Evolutionary conservation across 2,888 invertebrate species (phyloP).

Genomic region (Drosophila acutilabella): DNA sequence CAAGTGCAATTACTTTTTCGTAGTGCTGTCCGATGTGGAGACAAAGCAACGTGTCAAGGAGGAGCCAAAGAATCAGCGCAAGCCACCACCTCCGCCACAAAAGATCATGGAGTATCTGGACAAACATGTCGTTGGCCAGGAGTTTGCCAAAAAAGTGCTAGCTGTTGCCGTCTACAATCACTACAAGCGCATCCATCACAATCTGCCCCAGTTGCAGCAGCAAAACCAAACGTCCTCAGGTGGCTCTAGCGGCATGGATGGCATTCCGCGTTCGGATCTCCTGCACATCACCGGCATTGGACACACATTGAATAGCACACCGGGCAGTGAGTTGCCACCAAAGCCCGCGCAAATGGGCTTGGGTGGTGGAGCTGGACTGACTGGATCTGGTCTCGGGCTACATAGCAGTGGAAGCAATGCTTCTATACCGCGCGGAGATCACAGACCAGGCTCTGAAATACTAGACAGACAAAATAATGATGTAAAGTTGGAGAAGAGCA

Average conservation of each 20-base stretch:
- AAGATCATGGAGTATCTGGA: slow-evolving; percentile 99
- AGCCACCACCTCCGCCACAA: slow-evolving; percentile 97
- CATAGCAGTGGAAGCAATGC: slow-evolving; percentile 24
- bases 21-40: slow-evolving; percentile 96
- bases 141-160: slow-evolving; percentile 98
- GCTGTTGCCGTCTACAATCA: slow-evolving; percentile 99
- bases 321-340: slow-evolving; percentile 82
- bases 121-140: slow-evolving; percentile 98
- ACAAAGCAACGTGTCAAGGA: slow-evolving; percentile 94
- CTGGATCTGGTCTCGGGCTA: slow-evolving; percentile 52
- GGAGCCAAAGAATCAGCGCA: slow-evolving; percentile 88
- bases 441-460: slow-evolving; percentile 89
- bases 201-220: slow-evolving; percentile 87
- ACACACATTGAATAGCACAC: slow-evolving; percentile 87
- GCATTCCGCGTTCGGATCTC: slow-evolving; percentile 87
- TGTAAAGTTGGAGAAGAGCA: slow-evolving; percentile 96
- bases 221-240: slow-evolving; percentile 51
- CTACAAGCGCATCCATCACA: slow-evolving; percentile 98
- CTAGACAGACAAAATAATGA: slow-evolving; percentile 93
- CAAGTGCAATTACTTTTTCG: slow-evolving; percentile 99
- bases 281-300: slow-evolving; percentile 93
- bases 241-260: slow-evolving; percentile 67
- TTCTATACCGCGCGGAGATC: slow-evolving; percentile 63
- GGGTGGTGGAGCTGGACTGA: slow-evolving; percentile 53
- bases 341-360: slow-evolving; percentile 71